Base-by-base conservation (phyloP, 2,797 vertebrate species). In the Distichodus sexfasciatus region DNA sequence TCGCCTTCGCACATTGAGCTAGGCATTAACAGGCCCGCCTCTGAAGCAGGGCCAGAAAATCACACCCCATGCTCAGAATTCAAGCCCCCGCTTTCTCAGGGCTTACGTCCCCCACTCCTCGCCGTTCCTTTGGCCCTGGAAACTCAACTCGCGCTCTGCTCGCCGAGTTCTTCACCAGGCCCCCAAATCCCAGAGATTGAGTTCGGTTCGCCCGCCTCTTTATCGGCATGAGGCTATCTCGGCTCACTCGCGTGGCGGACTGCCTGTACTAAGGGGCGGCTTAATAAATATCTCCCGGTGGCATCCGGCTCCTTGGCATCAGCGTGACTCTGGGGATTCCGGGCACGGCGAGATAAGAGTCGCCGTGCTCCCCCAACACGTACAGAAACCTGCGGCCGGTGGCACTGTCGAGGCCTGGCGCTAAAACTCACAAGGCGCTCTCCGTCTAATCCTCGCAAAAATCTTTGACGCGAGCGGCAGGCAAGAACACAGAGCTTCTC, bases 361-460 rank as follows among this genome's bases (percentile, higher is more conserved):
- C 74, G 66, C 63, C 74, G 79, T 81, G 58, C 59, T 70, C 50
- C 29, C 77, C 74, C 76, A n/a, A 10, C 59, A 17, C 50, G 35
- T 24, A 9, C 62, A 76, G 61, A 84, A 85, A 82, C 41, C 12
- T 75, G 81, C 60, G 78, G 67, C 65, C 78, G 72, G 65, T 62
- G 40, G 77, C 84, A 79, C 85, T 71, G 82, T 82, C 78, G 72
- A 82, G 77, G 78, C 46, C 74, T 50, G 41, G 41, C 19, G 70
- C 87, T 84, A 83, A 82, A 70, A 9, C 12, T 79, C 69, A 85
- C 83, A 81, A 77, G 81, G 81, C 83, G 86, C 71, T 71, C 48
- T 79, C 69, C 76, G 84, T 85, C 84, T 83, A 88, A 90, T 87
- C 83, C 85, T 81, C 24, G 50, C 10, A 74, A 85, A 87, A 89